These are phyloP conservation scores for Onthophagus taurus DNA, from an alignment of 1,140 invertebrate species.

Conservation along the genomic window DNA sequence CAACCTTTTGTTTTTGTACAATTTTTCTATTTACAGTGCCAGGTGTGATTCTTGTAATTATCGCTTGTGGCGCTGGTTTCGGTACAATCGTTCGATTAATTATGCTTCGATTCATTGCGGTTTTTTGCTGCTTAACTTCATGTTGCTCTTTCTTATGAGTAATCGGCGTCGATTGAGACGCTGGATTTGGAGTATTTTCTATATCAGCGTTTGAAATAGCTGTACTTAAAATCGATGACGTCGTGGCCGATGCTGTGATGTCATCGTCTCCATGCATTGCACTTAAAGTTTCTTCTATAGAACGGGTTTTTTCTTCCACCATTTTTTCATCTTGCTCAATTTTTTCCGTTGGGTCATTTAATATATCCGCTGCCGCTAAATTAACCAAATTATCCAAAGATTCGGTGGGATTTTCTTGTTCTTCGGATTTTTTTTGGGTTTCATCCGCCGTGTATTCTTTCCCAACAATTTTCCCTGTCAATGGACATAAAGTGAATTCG, in stretches of 20 bases:
- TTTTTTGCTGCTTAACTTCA: conserved; percentile 3
- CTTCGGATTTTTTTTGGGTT: conserved; percentile 18
- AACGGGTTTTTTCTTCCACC: conserved; percentile 2
- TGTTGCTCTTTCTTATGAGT: background rate
- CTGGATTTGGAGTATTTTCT: background rate
- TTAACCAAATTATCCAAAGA: background rate
- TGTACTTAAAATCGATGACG: conserved; percentile 26
- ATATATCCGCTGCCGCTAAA: conserved; percentile 5
- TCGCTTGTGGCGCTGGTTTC: conserved; percentile 10
- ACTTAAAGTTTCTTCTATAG: conserved; percentile 6
- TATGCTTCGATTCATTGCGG: conserved; percentile 10
- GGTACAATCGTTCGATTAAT: conserved; percentile 5
- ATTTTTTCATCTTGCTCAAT: conserved; percentile 1
- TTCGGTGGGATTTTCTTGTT: conserved; percentile 5
- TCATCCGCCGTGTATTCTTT: conserved; percentile 41
- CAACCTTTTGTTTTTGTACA: too few species aligned
- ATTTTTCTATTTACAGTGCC: conserved; percentile 4
- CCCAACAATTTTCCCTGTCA: conserved; percentile 57
- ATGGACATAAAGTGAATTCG: conserved; percentile 57
- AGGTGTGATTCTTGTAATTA: conserved; percentile 10
- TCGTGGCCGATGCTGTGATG: background rate
- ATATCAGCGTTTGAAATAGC: conserved; percentile 22
- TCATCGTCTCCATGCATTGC: conserved; percentile 3
- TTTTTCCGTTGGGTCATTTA: conserved; percentile 10
- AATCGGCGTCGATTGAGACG: background rate